Conservation (phyloP, 2,797 vertebrate genomes). For the Clarias platycephalus region DNA sequence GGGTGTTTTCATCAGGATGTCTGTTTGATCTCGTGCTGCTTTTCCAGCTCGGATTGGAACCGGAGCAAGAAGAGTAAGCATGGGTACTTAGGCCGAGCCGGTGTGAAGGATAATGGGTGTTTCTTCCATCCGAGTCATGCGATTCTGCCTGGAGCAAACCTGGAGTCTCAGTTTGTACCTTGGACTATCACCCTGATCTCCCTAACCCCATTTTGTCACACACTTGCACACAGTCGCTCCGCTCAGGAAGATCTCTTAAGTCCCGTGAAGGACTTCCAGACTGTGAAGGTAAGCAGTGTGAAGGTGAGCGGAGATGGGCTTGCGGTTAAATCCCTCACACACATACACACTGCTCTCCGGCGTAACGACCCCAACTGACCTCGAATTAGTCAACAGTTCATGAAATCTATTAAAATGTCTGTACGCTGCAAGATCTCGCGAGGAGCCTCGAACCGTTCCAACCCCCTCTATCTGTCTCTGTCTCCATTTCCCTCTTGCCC, state of each 20-base stretch:
- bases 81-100: not conserved
- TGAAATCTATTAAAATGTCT: slow-evolving; percentile 56
- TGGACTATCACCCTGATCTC: not conserved
- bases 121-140: not conserved
- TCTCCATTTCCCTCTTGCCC: not conserved
- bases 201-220: not conserved
- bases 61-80: not conserved
- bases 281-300: slow-evolving; percentile 10
- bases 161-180: no score
- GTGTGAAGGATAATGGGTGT: slow-evolving; percentile 14
- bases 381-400: slow-evolving; percentile 57
- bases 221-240: slow-evolving; percentile 13
- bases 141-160: not conserved
- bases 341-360: slow-evolving; percentile 28
- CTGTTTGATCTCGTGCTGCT: not conserved
- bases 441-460: not conserved
- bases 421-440: slow-evolving; percentile 29
- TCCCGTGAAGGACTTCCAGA: slow-evolving; percentile 23
- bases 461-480: no score
- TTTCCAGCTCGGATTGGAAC: not conserved
- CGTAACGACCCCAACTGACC: slow-evolving; percentile 36
- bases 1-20: not conserved
- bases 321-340: slow-evolving; percentile 18
- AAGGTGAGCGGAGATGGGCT: slow-evolving; percentile 38
- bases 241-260: slow-evolving; percentile 31